These are phyloP conservation scores for Potorous gilbertii DNA, from an alignment of 2,797 vertebrate genomes.

Conservation along the genomic window DNA sequence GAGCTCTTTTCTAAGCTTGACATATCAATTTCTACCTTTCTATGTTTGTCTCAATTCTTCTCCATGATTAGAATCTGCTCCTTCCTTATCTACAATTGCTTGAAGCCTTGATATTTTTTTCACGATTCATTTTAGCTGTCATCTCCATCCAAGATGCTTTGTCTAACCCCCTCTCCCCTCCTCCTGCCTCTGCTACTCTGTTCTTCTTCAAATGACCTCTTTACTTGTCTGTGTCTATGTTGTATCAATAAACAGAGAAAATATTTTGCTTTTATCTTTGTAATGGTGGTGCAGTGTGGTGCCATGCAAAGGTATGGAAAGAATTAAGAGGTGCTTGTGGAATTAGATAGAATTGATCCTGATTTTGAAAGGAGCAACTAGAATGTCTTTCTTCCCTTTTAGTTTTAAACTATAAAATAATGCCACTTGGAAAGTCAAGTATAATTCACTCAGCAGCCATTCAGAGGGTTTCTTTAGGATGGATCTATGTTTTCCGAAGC, in stretches of 20 bases:
- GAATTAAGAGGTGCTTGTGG: neutral
- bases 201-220: neutral
- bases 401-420: neutral
- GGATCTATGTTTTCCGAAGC: neutral
- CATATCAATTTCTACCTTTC: neutral
- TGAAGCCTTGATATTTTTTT: neutral
- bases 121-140: neutral
- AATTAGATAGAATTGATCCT: neutral
- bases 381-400: neutral
- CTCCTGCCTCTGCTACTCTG: neutral
- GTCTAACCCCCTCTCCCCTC: neutral
- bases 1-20: neutral
- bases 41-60: neutral
- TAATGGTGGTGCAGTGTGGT: neutral
- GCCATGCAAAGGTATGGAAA: neutral
- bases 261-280: neutral
- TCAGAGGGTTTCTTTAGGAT: neutral
- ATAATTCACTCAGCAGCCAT: neutral
- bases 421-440: neutral
- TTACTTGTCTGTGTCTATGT: neutral
- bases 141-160: neutral
- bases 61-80: neutral
- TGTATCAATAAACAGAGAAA: neutral
- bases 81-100: neutral
- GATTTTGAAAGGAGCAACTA: neutral